phyloP scores from a whole-genome alignment of 2,113 vertebrate genomes.

The Burhinus bistriatus region DNA sequence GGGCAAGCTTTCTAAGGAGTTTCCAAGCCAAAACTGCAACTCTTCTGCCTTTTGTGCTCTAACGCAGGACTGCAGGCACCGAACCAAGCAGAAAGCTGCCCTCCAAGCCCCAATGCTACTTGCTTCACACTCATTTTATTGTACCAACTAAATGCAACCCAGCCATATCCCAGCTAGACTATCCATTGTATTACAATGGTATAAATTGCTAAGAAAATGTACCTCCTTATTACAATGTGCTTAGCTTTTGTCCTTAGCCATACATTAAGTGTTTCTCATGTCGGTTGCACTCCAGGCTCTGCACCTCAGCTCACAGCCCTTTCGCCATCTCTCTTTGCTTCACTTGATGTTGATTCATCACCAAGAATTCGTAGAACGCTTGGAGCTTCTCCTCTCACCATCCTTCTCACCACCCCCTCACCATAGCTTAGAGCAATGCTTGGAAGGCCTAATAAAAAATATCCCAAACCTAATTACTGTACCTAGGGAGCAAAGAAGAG shows the following conservation, averaged over 20 bases:
- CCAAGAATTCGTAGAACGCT: background rate
- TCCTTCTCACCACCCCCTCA: background rate
- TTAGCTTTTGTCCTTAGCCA: background rate
- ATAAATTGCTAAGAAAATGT: background rate
- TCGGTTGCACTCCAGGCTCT: accelerated
- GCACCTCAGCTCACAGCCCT: background rate
- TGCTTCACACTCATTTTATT: background rate
- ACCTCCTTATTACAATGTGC: accelerated
- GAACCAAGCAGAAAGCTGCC: background rate
- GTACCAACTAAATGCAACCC: background rate
- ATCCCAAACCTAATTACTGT: background rate
- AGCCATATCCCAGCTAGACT: background rate
- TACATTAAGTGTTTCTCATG: accelerated
- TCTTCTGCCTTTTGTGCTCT: background rate
- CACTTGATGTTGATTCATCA: background rate
- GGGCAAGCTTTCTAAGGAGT: background rate
- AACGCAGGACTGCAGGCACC: background rate
- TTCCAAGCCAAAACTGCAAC: background rate
- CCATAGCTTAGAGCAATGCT: background rate
- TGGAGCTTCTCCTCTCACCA: background rate
- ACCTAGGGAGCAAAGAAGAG: background rate
- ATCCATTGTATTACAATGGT: background rate
- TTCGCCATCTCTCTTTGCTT: background rate
- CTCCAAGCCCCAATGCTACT: background rate
- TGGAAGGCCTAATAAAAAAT: background rate